Conservation (phyloP, 2,888 invertebrate species). For the Corythucha ciliata region DNA sequence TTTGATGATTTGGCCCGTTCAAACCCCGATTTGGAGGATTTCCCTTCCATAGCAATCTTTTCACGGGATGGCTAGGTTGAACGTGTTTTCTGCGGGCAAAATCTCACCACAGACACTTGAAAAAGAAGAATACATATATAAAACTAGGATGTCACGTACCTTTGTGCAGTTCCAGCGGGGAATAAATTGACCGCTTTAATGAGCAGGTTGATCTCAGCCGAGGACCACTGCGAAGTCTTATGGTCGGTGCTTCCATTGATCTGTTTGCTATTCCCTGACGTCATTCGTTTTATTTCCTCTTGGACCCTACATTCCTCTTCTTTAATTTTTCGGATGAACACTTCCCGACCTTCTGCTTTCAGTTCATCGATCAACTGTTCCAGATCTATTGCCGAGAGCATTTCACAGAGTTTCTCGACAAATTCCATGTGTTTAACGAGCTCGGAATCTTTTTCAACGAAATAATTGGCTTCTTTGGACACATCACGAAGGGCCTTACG, state of each 20-base stretch:
- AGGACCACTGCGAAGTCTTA: slow-evolving; percentile 54
- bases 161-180: slow-evolving; percentile 88
- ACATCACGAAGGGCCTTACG: slow-evolving; percentile 68
- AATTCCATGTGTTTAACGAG: slow-evolving; percentile 75
- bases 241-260: slow-evolving; percentile 20
- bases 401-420: slow-evolving; percentile 85
- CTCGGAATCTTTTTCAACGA: slow-evolving; percentile 57
- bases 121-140: too few species aligned
- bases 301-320: slow-evolving; percentile 68
- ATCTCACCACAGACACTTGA: too few species aligned
- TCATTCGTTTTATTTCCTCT: slow-evolving; percentile 55
- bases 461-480: slow-evolving; percentile 76
- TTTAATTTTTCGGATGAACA: slow-evolving; percentile 57
- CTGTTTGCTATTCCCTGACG: slow-evolving; percentile 30
- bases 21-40: too few species aligned
- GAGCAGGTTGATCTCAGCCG: slow-evolving; percentile 75
- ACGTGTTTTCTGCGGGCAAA: too few species aligned
- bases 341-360: slow-evolving; percentile 53
- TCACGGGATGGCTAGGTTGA: too few species aligned
- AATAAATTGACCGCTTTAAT: slow-evolving; percentile 97
- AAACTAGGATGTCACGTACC: too few species aligned
- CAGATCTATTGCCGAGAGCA: slow-evolving; percentile 58
- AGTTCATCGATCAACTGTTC: slow-evolving; percentile 66
- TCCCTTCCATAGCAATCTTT: too few species aligned
- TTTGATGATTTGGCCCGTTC: too few species aligned